Conservation (phyloP, 2,888 invertebrate species). For the Lithophane leautieri region DNA sequence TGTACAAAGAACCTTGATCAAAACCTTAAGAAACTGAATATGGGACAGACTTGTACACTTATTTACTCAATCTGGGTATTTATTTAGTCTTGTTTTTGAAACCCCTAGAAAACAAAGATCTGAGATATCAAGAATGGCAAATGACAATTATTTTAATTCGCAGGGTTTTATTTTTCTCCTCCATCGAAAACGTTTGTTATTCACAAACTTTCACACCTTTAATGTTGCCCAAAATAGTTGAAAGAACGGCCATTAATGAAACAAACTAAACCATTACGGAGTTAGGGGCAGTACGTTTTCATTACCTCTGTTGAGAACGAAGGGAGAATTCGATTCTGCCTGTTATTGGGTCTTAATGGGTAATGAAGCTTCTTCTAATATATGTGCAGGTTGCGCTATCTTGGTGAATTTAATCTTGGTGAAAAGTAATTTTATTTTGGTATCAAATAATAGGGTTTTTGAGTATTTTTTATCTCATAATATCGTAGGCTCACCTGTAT, state of each 20-base stretch:
- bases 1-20: neutral
- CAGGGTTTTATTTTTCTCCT: neutral
- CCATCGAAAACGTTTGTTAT: constrained; percentile 8
- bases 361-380: constrained; percentile 81
- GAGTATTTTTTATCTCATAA: neutral
- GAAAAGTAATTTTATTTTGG: neutral
- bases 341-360: constrained; percentile 82
- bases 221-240: constrained; percentile 43
- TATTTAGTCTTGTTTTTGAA: neutral
- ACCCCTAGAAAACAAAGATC: neutral
- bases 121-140: neutral
- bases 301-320: constrained; percentile 72
- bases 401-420: neutral
- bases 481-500: no score
- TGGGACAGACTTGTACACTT: neutral
- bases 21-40: neutral
- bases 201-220: constrained; percentile 18
- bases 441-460: neutral
- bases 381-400: constrained; percentile 68
- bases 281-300: constrained; percentile 72
- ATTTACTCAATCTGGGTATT: neutral
- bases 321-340: constrained; percentile 74
- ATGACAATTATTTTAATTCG: neutral
- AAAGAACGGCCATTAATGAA: constrained; percentile 68
- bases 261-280: constrained; percentile 74